A percentile compares a stretch with the other conserved stretches of the same genome.
These are phyloP conservation scores for Junonia oenone DNA, from an alignment of 2,888 invertebrate genomes.

Conservation along the genomic window DNA sequence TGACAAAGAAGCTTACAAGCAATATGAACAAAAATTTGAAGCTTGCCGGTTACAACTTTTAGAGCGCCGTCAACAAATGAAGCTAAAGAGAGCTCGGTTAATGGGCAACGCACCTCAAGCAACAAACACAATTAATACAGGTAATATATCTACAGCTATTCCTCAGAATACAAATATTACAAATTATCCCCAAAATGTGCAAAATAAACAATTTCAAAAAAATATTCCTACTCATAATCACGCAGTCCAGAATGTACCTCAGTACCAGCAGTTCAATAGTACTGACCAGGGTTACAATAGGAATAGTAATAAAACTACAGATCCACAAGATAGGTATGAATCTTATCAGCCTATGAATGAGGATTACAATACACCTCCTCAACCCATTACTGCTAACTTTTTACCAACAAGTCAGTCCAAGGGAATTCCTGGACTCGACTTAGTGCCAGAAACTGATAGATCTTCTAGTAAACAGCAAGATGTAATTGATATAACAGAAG, in stretches of 20 bases:
- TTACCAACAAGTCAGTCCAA: constrained; percentile 55
- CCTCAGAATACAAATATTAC: constrained; percentile 33
- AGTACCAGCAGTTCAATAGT: constrained; percentile 38
- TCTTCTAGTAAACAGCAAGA: constrained; percentile 36
- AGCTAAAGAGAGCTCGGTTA: constrained; percentile 78
- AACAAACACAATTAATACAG: constrained; percentile 32
- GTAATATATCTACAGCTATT: constrained; percentile 40
- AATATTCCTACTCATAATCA: constrained; percentile 33
- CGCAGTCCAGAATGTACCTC: constrained; percentile 34
- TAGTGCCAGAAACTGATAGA: constrained; percentile 74
- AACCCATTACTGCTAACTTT: constrained; percentile 45
- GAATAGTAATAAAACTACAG: constrained; percentile 38
- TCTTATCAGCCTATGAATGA: constrained; percentile 40
- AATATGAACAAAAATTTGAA: constrained; percentile 94
- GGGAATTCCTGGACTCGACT: constrained; percentile 87
- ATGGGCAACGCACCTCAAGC: constrained; percentile 40
- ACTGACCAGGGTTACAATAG: constrained; percentile 38
- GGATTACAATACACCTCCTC: constrained; percentile 29
- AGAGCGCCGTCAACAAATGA: constrained; percentile 90
- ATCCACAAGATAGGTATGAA: constrained; percentile 49
- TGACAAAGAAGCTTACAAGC: constrained; percentile 90
- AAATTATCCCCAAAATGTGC: constrained; percentile 28
- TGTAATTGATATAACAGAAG: constrained; percentile 57
- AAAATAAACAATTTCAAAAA: constrained; percentile 29
- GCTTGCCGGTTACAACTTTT: constrained; percentile 88